phyloP scores from a whole-genome alignment of 2,888 invertebrate genomes.

The Thelaira solivaga region DNA sequence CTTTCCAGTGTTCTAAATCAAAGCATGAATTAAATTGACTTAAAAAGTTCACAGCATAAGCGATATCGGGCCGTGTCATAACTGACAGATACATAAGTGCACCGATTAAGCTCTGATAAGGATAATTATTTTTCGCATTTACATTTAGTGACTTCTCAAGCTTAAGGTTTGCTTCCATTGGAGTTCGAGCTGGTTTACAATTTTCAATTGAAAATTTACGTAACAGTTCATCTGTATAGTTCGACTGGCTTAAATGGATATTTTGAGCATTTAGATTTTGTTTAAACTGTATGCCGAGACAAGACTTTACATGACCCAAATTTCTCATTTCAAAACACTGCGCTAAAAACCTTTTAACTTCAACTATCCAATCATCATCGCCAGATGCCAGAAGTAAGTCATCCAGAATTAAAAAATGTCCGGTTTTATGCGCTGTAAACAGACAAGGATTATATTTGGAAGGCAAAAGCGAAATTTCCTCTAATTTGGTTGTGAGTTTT shows the following conservation, averaged over 20 bases:
- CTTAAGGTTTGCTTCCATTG: slow-evolving; percentile 38
- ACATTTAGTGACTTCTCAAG: slow-evolving; percentile 13
- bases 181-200: slow-evolving; percentile 50
- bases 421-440: slow-evolving; percentile 23
- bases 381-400: too few relatives aligned
- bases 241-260: slow-evolving; percentile 10
- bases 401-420: slow-evolving; percentile 43
- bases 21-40: not conserved
- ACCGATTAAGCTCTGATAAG: not conserved
- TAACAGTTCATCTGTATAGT: slow-evolving; percentile 37
- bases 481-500: slow-evolving; percentile 35
- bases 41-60: too few relatives aligned
- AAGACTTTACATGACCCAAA: slow-evolving; percentile 7
- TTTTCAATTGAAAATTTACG: slow-evolving; percentile 35
- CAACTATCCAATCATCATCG: slow-evolving; percentile 22
- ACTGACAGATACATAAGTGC: not conserved
- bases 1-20: not conserved
- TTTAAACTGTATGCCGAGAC: slow-evolving; percentile 44
- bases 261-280: slow-evolving; percentile 26
- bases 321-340: slow-evolving; percentile 57
- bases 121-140: not conserved
- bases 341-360: slow-evolving; percentile 36
- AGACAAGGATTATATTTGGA: slow-evolving; percentile 54
- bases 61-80: too few relatives aligned
- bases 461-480: slow-evolving; percentile 32